Evolutionary conservation across 35 echinoderm and acorn worm species (phyloP).

Genomic region (Anneissia japonica): DNA sequence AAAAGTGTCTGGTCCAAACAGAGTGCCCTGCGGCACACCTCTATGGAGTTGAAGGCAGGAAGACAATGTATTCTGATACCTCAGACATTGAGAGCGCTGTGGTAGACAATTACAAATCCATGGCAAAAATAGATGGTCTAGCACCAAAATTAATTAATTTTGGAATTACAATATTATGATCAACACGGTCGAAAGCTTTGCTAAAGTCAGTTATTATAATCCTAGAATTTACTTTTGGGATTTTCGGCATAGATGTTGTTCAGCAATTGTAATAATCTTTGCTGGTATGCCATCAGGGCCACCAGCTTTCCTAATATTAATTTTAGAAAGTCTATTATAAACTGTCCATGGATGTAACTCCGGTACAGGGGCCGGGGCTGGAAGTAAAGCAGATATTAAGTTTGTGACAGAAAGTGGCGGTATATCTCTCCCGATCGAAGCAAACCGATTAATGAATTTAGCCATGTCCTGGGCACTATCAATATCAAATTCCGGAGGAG

Average conservation of each 20-base stretch:
- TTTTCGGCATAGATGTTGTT: not conserved
- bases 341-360: not conserved
- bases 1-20: too few relatives aligned
- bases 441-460: not conserved
- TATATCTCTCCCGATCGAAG: constrained; percentile 4
- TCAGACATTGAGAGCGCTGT: not conserved
- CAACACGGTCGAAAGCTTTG: too few relatives aligned
- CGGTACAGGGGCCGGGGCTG: not conserved
- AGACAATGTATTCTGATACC: not conserved
- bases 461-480: not conserved
- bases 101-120: not conserved
- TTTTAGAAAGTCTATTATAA: not conserved
- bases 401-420: not conserved
- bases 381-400: not conserved
- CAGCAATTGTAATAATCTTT: not conserved
- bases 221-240: not conserved
- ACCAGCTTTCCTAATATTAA: not conserved
- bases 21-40: not conserved
- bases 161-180: not conserved
- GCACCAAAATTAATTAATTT: not conserved
- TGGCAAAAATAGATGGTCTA: not conserved
- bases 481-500: not conserved
- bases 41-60: not conserved
- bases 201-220: not conserved
- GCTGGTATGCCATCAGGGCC: constrained; percentile 10